A percentile compares a stretch with the other conserved stretches of the same genome.
Conservation (phyloP, 2,113 vertebrate genomes). For the Anguilla rostrata region DNA sequence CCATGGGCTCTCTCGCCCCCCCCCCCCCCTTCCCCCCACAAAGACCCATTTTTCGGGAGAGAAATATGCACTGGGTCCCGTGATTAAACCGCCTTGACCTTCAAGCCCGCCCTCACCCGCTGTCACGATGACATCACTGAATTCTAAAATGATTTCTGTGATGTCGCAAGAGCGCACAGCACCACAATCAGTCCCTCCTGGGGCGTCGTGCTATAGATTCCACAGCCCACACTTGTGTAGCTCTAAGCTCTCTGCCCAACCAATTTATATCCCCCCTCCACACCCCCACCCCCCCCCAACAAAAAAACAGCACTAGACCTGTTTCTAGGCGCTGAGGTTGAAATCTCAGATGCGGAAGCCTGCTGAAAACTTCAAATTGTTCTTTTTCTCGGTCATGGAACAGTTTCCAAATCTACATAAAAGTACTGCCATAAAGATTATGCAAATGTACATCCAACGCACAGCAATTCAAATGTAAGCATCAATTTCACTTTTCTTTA, state of each 20-base stretch:
- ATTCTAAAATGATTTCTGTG: neutral
- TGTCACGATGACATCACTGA: too few relatives aligned
- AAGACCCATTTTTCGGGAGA: neutral
- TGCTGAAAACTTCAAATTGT: neutral
- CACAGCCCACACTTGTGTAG: neutral
- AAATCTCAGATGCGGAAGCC: neutral
- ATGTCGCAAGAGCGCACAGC: neutral
- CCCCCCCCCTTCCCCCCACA: neutral
- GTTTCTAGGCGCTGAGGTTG: neutral
- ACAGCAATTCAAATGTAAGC: neutral
- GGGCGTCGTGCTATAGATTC: neutral
- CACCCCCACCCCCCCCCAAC: neutral
- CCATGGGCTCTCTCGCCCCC: neutral
- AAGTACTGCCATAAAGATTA: neutral
- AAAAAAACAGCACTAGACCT: neutral
- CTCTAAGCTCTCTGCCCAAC: neutral
- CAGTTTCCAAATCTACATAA: neutral
- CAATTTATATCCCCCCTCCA: neutral
- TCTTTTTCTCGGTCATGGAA: neutral
- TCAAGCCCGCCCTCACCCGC: neutral
- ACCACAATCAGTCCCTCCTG: neutral
- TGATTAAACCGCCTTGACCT: neutral
- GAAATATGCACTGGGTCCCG: neutral
- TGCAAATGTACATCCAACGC: neutral
- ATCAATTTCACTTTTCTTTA: neutral